Base-by-base conservation (phyloP, 2,113 vertebrate species). In the Pleuronectes platessa region DNA sequence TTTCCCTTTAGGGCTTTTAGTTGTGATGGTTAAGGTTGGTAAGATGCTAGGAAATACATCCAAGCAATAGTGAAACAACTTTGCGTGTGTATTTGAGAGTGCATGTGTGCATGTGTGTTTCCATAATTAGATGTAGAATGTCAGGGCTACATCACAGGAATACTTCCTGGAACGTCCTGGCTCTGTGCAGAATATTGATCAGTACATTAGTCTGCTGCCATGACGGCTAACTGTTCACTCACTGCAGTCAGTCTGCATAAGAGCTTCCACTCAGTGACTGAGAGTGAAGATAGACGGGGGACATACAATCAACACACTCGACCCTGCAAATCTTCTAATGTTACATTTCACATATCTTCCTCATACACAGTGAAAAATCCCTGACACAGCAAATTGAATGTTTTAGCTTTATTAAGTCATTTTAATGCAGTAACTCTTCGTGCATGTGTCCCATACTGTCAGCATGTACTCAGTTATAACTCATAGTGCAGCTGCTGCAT, bases 161-260 rank as follows among this genome's bases (percentile, higher is more conserved):
- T 77, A 81, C 27, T 88, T 88, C 72, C 82, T 71, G 83, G 78
- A 88, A 88, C 1, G 26, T 81, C 54, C 60, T 49, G 61, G 64
- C 58, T 23, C 47, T 71, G 53, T 73, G 74, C 69, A 45, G 83
- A 85, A 85, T 85, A 90, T 86, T 85, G 90, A 89, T 91, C 70
- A 45, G 80, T 66, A 71, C 86, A 89, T 88, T 77, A 78, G 76
- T 79, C 27, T 51, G 72, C 68, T 68, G 78, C 77, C 67, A 56
- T 68, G 61, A 82, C 21, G 35, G 55, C 31, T 31, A 31, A 31
- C 31, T 31, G 31, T 31, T 31, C 31, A 31, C 31, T 31, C 6
- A 8, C 61, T 79, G 68, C 55, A 79, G 68, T 83, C 74, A 58
- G 51, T 84, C 58, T 66, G 61, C 56, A 73, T 66, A 69, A 80